Conservation (phyloP, 1,140 invertebrate species). For the Bombus turneri region DNA sequence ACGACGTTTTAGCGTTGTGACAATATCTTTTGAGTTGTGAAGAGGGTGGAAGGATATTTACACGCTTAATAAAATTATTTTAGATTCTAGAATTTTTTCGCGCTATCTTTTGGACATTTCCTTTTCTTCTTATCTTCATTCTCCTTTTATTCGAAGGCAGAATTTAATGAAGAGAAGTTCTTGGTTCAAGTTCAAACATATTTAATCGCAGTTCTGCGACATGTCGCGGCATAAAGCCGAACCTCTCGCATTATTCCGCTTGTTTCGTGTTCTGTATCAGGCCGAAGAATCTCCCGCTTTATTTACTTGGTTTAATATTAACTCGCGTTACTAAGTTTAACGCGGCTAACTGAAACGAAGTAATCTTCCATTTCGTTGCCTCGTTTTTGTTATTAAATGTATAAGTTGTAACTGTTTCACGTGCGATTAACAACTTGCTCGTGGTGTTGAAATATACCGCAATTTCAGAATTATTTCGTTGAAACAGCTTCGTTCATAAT, state of each 20-base stretch:
- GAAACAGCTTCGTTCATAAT: not conserved
- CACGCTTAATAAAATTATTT: too few species aligned
- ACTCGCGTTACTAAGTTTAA: constrained; percentile 26
- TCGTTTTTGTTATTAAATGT: not conserved
- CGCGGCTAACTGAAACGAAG: constrained; percentile 4
- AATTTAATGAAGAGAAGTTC: not conserved
- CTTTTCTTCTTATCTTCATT: not conserved
- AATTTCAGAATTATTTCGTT: not conserved
- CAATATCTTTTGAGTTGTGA: too few species aligned
- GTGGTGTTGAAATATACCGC: not conserved
- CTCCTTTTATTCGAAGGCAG: not conserved
- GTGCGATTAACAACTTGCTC: too few species aligned
- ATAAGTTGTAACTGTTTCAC: not conserved
- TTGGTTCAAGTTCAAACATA: not conserved
- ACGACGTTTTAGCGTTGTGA: too few species aligned
- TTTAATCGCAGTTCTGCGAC: not conserved
- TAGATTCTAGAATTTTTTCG: too few species aligned
- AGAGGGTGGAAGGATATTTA: too few species aligned
- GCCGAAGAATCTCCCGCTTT: constrained; percentile 2
- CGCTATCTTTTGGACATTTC: not conserved
- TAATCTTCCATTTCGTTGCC: not conserved
- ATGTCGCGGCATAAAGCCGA: not conserved
- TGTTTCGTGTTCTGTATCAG: constrained; percentile 18
- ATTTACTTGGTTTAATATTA: constrained; percentile 33
- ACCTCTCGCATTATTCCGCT: not conserved